phyloP scores from a whole-genome alignment of 2,888 invertebrate species.

The Dryococelus australis region DNA sequence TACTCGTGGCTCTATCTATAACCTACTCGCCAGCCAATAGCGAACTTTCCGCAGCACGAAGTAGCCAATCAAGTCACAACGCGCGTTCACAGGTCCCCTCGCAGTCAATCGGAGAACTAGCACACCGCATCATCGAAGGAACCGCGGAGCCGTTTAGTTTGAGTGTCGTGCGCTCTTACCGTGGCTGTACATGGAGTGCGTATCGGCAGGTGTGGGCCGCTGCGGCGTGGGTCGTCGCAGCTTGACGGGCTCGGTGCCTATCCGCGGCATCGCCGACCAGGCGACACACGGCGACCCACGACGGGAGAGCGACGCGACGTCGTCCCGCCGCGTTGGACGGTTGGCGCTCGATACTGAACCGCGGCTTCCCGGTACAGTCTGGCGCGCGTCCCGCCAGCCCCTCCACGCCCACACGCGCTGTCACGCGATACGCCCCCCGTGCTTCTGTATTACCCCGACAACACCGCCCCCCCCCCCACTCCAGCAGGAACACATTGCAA shows the following conservation, averaged over 20 bases:
- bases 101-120: too few species aligned
- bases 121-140: too few species aligned
- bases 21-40: too few species aligned
- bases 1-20: too few species aligned
- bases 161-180: conserved; percentile 32
- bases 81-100: too few species aligned
- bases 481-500: too few species aligned
- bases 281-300: too few species aligned
- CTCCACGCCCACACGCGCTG: background rate
- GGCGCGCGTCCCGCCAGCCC: background rate
- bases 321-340: background rate
- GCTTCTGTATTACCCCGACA: background rate
- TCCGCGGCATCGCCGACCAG: conserved; percentile 38
- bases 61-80: too few species aligned
- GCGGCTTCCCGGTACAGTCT: background rate
- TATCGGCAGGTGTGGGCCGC: conserved; percentile 40
- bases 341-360: background rate
- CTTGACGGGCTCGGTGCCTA: conserved; percentile 37
- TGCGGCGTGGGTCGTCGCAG: conserved; percentile 31
- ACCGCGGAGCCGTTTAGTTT: too few species aligned
- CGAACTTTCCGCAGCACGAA: too few species aligned
- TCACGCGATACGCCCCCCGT: background rate
- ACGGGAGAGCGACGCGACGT: conserved; percentile 45
- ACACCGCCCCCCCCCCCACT: background rate
- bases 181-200: conserved; percentile 43